A percentile compares a stretch with the other conserved stretches of the same genome.
Conservation (phyloP, 1,140 invertebrate species). For the Penaeus japonicus region DNA sequence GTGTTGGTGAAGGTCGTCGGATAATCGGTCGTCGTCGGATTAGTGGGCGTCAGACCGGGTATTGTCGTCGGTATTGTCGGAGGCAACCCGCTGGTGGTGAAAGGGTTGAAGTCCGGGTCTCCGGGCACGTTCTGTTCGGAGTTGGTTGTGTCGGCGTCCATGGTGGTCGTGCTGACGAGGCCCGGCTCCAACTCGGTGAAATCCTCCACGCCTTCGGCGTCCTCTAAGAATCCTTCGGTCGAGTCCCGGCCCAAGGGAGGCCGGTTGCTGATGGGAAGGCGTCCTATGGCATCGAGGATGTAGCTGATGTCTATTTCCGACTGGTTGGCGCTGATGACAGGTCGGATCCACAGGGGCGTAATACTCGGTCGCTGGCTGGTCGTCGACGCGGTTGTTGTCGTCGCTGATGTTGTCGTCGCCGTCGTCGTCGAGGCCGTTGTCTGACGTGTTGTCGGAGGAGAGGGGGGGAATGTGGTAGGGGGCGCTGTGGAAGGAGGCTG, state of each 20-base stretch:
- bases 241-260: background rate
- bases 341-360: constrained; percentile 19
- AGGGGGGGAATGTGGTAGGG: background rate
- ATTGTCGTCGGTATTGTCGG: constrained; percentile 34
- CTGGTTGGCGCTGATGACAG: background rate
- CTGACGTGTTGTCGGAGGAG: background rate
- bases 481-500: background rate
- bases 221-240: background rate
- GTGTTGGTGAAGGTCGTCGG: background rate
- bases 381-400: no score
- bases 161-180: background rate
- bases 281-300: no score
- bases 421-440: background rate
- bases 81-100: constrained; percentile 11
- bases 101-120: constrained; percentile 36
- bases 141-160: background rate
- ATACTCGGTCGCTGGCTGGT: background rate
- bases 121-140: constrained; percentile 32
- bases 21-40: background rate
- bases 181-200: constrained; percentile 11
- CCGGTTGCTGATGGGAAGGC: no score
- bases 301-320: background rate
- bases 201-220: background rate
- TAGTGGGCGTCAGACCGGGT: background rate
- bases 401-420: no score